phyloP scores from a whole-genome alignment of 37 sponge, comb jelly and placozoan species.

The Aphrocallistes beatrix region DNA sequence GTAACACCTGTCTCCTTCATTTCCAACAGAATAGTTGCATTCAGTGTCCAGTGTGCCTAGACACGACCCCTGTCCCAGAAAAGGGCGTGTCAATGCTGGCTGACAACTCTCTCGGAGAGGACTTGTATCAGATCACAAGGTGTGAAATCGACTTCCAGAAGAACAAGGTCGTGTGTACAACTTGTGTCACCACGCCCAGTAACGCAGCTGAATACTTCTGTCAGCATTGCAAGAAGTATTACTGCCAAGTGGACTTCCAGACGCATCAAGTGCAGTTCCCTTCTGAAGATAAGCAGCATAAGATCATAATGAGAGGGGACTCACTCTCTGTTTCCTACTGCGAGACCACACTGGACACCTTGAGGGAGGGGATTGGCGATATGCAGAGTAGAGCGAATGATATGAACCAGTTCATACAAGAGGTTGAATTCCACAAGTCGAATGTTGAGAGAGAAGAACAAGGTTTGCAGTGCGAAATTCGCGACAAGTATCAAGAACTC shows the following conservation, averaged over 20 bases:
- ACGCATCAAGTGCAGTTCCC: background rate
- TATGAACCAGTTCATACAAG: background rate
- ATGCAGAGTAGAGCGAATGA: background rate
- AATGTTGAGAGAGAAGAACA: background rate
- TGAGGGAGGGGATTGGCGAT: background rate
- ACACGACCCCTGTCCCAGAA: background rate
- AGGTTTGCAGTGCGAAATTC: background rate
- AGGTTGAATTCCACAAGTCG: background rate
- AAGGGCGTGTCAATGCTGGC: background rate
- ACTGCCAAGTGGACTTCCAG: background rate
- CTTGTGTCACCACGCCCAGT: background rate
- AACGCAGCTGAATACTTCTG: background rate
- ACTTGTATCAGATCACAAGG: background rate
- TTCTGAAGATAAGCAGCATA: background rate
- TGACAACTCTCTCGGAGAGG: background rate
- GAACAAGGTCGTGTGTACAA: background rate
- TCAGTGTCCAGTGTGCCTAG: background rate
- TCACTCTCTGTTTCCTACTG: background rate
- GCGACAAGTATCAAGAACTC: background rate
- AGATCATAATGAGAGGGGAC: background rate
- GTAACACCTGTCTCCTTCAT: background rate
- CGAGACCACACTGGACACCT: background rate
- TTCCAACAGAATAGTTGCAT: background rate
- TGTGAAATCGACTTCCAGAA: background rate
- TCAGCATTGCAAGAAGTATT: conserved; percentile 13